Base-by-base conservation (phyloP, 2,888 invertebrate species). In the Rhorus exstirpatorius region DNA sequence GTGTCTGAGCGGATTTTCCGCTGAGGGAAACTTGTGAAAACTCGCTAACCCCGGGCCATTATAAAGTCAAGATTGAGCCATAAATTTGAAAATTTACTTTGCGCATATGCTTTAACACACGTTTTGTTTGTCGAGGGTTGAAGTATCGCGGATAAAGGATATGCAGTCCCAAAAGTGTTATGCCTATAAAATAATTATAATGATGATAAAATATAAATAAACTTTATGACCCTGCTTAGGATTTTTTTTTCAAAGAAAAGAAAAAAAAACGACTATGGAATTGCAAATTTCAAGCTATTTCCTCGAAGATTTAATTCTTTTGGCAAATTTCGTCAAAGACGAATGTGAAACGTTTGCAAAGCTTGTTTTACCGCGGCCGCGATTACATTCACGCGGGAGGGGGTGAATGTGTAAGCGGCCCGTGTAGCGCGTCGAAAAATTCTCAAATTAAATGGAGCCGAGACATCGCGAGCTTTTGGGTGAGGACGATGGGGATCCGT, bases 1-100 rank as follows among this genome's bases (percentile, higher is more conserved):
- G 75, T 70, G 63, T 75, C 24, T 44, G 24, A 14, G 61, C 35
- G 44, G 49, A 65, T 79, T 79, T 51, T 71, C 58, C 4, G 35
- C 41, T 49, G 63, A 61, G 77, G 71, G 85, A 80, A 81, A 77
- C 81, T 75, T 72, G 41, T 38, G 75, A 85, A 85, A 88, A 87
- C 79, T 84, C 84, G 65, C 49, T 58, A 60, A 58, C 60, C 75
- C 21, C 38, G 53, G 53, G 81, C 85, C 79, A 87, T 87, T 89
- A 88, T 88, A 83, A 89, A 88, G 88, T 88, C 89, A 81, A 86
- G 86, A 90, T 90, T 89, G 77, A 87, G 88, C 90, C 63, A 90
- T 90, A 90, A 90, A 90, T 90, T 87, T 85, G 51, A 75, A 90
- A 89, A 90, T 90, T 89, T 88, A 90, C 87, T 88, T 87, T 74